These are phyloP conservation scores for Scomber japonicus DNA, from an alignment of 2,113 vertebrate species.

Conservation along the genomic window DNA sequence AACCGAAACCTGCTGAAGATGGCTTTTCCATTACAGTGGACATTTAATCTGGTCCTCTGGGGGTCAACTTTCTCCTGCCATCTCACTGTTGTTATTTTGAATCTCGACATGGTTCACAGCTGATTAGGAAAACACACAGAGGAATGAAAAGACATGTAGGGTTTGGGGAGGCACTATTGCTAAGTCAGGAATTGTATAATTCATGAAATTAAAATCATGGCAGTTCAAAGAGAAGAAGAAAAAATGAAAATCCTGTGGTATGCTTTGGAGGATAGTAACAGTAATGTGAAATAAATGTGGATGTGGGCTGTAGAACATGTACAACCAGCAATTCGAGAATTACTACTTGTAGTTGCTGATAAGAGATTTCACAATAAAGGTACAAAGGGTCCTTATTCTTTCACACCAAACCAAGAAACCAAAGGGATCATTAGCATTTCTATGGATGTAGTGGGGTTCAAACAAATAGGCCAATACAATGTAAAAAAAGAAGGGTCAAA, in stretches of 20 bases:
- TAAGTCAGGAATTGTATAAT: not conserved
- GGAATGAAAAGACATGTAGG: not conserved
- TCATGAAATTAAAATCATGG: no score
- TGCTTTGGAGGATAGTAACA: not conserved
- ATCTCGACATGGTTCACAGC: not conserved
- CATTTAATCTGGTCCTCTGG: not conserved
- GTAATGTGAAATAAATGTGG: no score
- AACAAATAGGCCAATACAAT: not conserved
- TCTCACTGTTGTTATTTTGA: not conserved
- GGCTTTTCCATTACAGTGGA: not conserved
- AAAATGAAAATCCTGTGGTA: not conserved
- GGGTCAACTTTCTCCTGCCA: not conserved
- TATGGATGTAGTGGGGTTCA: not conserved
- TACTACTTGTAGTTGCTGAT: not conserved
- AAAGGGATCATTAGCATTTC: not conserved
- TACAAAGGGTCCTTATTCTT: not conserved
- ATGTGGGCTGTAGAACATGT: not conserved
- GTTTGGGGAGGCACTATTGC: not conserved
- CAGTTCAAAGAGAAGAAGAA: no score
- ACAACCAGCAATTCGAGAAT: not conserved
- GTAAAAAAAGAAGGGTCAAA: not conserved
- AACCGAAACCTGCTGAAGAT: not conserved
- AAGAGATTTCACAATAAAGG: not conserved
- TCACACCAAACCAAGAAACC: constrained; percentile 5
- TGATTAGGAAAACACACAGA: not conserved